Base-by-base conservation (phyloP, 2,888 invertebrate genomes). In the Rhodophaea formosa region DNA sequence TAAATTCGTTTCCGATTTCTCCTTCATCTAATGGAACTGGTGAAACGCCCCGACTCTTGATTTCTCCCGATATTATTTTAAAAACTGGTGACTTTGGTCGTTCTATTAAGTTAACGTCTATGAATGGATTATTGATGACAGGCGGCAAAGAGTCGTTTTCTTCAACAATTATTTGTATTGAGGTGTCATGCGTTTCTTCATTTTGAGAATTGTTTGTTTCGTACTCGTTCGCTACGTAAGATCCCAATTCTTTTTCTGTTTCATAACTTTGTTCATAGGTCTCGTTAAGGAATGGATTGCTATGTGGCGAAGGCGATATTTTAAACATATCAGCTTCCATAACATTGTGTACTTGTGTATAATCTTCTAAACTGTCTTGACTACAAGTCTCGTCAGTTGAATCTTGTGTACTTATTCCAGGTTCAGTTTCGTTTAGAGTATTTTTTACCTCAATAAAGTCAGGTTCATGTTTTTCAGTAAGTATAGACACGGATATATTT, bases 51-150 rank as follows among this genome's bases (percentile, higher is more conserved):
- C 80, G 78, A 63, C 77, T 70, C 53, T 75, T 60, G 32, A 80
- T 66, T 62, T 82, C 81, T 10, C 77, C 84, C 16, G 82, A 75
- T 53, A 86, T 82, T 49, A 90, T 86, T 80, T 88, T 90, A 56
- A 80, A 81, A n/a, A 90, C 69, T 3, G 90, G 88, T 8, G 90
- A 84, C 65, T 86, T 91, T 14, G 91, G 87, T 62, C 88, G 74
- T 63, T 79, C 80, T 35, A 82, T 59, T 7, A 72, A 56, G 42
- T 81, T 79, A n/a, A 66, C 57, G 3, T 76, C 71, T 45, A 78
- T 65, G 59, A 86, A 86, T 1, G 84, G 86, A 62, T 86, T 86
- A 3, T 64, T 77, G 56, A 70, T 71, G 29, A 61, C 57, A 52
- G 75, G 68, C 14, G 73, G 66, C 3, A 71, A 66, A n/a, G 71